These are phyloP conservation scores for Pelagia noctiluca DNA, from an alignment of 30 jellyfish, hydroid and myxozoan species.

Conservation along the genomic window DNA sequence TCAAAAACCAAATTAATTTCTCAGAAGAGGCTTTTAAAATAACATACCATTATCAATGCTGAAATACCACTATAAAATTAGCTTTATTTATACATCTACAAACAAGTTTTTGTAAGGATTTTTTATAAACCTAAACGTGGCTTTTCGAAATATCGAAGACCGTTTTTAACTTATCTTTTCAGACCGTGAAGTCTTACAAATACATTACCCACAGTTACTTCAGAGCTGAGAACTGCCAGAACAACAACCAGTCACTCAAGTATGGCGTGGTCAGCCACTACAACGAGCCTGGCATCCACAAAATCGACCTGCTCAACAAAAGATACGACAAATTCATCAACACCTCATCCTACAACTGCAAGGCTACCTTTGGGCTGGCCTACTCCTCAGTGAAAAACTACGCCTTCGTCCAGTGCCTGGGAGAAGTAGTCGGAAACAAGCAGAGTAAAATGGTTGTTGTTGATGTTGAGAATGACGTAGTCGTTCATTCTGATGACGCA, in stretches of 20 bases:
- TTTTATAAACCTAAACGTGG: too few relatives aligned
- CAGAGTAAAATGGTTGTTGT: not conserved
- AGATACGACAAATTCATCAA: slow-evolving; percentile 18
- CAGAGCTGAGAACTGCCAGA: slow-evolving; percentile 29
- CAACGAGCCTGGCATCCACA: slow-evolving; percentile 43
- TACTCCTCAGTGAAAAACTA: slow-evolving; percentile 10
- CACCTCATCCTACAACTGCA: slow-evolving; percentile 29
- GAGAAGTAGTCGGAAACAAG: not conserved
- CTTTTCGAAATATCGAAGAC: not conserved
- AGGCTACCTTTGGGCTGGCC: slow-evolving; percentile 16
- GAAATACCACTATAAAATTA: too few relatives aligned
- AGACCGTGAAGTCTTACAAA: slow-evolving; percentile 18
- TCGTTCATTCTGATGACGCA: slow-evolving; percentile 15
- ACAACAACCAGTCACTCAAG: not conserved
- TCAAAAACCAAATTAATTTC: too few relatives aligned
- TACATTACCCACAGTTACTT: slow-evolving; percentile 14
- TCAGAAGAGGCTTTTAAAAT: too few relatives aligned
- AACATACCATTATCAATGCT: too few relatives aligned
- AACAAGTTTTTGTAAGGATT: too few relatives aligned
- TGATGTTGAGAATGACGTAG: slow-evolving; percentile 10
- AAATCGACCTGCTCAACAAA: slow-evolving; percentile 14
- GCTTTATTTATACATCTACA: too few relatives aligned
- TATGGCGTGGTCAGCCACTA: slow-evolving; percentile 33
- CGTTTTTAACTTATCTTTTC: not conserved
- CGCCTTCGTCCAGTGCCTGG: slow-evolving; percentile 33